Conservation (phyloP, 2,888 invertebrate genomes). For the Schizaphis graminum region DNA sequence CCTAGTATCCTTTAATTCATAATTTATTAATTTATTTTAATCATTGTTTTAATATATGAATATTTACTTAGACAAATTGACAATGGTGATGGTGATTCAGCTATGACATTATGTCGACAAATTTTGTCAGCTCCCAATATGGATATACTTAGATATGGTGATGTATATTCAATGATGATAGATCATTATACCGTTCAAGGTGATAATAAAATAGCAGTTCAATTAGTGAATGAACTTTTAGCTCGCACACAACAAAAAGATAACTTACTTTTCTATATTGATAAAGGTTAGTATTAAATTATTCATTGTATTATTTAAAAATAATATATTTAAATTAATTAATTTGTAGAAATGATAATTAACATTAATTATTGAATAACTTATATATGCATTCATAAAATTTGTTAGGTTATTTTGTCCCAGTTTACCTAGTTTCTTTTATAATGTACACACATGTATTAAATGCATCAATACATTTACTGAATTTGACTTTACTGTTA, state of each 20-base stretch:
- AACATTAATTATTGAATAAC: background rate
- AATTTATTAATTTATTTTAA: background rate
- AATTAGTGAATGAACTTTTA: slow-evolving; percentile 68
- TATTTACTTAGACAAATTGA: slow-evolving; percentile 74
- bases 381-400: background rate
- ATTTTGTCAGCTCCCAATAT: slow-evolving; percentile 73
- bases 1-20: background rate
- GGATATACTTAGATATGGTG: slow-evolving; percentile 74
- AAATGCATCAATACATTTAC: too few relatives aligned
- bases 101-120: slow-evolving; percentile 75
- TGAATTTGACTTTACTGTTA: too few relatives aligned
- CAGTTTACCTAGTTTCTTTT: background rate
- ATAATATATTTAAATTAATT: background rate
- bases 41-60: too few relatives aligned
- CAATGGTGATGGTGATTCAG: slow-evolving; percentile 74
- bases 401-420: background rate
- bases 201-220: slow-evolving; percentile 68
- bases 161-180: slow-evolving; percentile 75
- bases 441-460: too few relatives aligned
- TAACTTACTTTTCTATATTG: slow-evolving; percentile 69
- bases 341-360: background rate
- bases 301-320: background rate
- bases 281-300: slow-evolving; percentile 68
- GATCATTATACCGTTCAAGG: slow-evolving; percentile 71
- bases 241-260: slow-evolving; percentile 67